Evolutionary conservation across 2,888 invertebrate genomes (phyloP), one percentile per base, ranked within the genome.

Genomic region (Perdita meconis): DNA sequence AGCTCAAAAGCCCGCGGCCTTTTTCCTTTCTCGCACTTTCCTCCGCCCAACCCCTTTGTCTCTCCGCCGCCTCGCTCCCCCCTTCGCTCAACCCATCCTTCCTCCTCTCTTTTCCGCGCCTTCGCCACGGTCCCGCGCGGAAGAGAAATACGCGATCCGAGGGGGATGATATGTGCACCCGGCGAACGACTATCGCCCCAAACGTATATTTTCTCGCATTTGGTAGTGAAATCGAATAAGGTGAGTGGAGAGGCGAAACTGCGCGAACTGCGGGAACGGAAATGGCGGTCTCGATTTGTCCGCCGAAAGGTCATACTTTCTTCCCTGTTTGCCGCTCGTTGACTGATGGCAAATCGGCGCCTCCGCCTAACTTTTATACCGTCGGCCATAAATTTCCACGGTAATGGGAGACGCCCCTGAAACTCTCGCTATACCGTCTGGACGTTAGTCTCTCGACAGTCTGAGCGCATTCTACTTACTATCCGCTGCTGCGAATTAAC

Each of bases 161-260:
- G 56, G 34, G 47, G 67, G 65, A 70, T 71, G 79, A 83, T 82
- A 82, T 72, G 78, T 79, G 73, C 76, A 34, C 66, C 53, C 65
- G 22, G 47, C 47, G 47, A 47, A 51, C 67, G 63, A 66, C 59
- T 44, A 73, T 70, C 72, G 66, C 36, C 56, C 71, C 64, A 30
- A 55, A 80, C 68, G 76, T 80, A 80, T 64, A 82, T 83, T 83
- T 77, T 66, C 72, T 59, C 76, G 72, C 77, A 82, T 83, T 83
- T 83, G 82, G 66, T 77, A 83, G 83, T 83, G 73, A 81, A 83
- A 83, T 83, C 71, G 60, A 81, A 77, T 79, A 73, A 66, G 73
- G 78, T 66, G 65, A 72, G 65, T 51, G 68, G 64, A 64, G 64
- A 57, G 65, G 77, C 34, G 68, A 73, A 73, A 73, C 65, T 68